Base-by-base conservation (phyloP, 2,888 invertebrate species). In the Anorthoa munda region DNA sequence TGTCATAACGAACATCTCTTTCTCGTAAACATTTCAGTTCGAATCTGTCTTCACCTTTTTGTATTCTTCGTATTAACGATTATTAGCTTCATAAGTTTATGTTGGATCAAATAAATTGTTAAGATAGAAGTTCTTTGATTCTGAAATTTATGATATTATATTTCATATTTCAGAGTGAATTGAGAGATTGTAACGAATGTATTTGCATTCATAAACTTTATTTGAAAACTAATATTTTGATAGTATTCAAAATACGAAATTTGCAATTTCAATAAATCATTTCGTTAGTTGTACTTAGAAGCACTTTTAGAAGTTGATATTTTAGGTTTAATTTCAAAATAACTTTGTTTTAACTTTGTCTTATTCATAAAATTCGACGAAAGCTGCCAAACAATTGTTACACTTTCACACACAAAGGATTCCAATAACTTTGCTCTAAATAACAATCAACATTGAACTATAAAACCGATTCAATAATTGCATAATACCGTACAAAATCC, bases 1-100 rank as follows among this genome's bases (percentile, higher is more conserved):
- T 86, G 88, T 89, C 84, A 78, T 84, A 87, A 64, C 79, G 68
- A 81, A 81, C 78, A 63, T 79, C 84, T 82, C 81, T 78, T 74
- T 79, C 72, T 86, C 86, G 83, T 89, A 89, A 89, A 89, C 81
- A 86, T 85, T 80, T 85, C 87, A 85, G 72, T 79, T 80, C 73
- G 61, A 72, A 78, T 81, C 81, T 60, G 48, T 83, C 75, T 39
- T 61, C 65, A 56, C 53, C 39, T 66, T 80, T 75, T 84, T 81
- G 64, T 78, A 39, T 56, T 75, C 70, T 77, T 60, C 59, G 51
- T n/a, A 50, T 48, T 66, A 79, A 75, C 66, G 59, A 66, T 68
- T 68, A 75, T 80, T 75, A 79, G 61, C 66, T 69, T 72, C 70
- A 64, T 69, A 72, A 69, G 55, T 72, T 78, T 72, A 18, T 45